Percentiles rank a stretch among this genome's conserved stretches.
Conservation (phyloP, 2,888 invertebrate species). For the Corythucha ciliata region DNA sequence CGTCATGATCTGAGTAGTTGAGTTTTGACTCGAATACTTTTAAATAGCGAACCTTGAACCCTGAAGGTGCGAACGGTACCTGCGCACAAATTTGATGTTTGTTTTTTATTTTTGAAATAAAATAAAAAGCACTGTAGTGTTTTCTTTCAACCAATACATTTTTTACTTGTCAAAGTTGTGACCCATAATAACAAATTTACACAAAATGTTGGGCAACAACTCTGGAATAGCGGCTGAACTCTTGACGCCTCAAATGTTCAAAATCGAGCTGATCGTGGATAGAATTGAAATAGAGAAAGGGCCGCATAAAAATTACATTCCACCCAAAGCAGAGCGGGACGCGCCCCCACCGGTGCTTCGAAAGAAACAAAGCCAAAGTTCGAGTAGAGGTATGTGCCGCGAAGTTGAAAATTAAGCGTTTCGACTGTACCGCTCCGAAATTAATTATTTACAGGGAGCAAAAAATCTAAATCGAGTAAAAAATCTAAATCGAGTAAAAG, state of each 20-base stretch:
- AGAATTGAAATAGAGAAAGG: constrained; percentile 18
- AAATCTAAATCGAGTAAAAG: constrained; percentile 3
- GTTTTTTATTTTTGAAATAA: too few relatives aligned
- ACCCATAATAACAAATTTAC: neutral
- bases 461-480: neutral
- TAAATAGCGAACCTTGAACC: constrained; percentile 97
- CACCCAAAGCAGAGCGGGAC: neutral
- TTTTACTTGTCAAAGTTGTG: neutral
- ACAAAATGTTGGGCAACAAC: neutral
- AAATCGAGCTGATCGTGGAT: constrained; percentile 19
- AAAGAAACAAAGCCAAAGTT: constrained; percentile 2
- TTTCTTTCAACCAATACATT: neutral
- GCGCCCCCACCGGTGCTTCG: neutral
- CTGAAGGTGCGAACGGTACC: constrained; percentile 99
- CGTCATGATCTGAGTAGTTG: constrained; percentile 99
- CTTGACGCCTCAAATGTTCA: constrained; percentile 18
- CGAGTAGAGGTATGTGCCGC: neutral
- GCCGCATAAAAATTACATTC: constrained; percentile 17
- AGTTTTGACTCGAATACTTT: constrained; percentile 99
- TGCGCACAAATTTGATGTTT: too few relatives aligned
- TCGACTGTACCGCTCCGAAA: too few relatives aligned
- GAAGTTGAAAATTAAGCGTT: neutral
- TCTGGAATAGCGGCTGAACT: neutral
- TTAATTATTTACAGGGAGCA: too few relatives aligned
- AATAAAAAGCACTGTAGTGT: neutral